Evolutionary conservation across 2,888 invertebrate species (phyloP), one percentile per base, ranked within the genome.

Genomic region (Noctua comes): DNA sequence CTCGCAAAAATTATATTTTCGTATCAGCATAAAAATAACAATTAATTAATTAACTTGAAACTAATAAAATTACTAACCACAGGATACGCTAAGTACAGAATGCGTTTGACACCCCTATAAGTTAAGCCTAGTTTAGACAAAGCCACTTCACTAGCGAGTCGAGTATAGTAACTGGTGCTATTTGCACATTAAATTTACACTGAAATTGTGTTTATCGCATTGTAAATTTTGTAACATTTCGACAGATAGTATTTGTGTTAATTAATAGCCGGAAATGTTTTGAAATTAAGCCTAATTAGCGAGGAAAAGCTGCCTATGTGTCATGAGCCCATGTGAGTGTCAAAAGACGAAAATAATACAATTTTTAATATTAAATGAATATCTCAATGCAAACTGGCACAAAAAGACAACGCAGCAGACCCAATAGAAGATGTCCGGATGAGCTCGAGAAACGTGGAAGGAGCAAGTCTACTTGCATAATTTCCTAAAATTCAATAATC

Each of bases 41-140:
- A 40, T 5, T 46, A 69, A 31, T 40, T 27, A 48, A 51, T 75
- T 21, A 43, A 10, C 31, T 40, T 16, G 6, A 24, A 40, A 57
- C 8, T 46, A 76, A 18, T 24, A 16, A 21, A 46, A 16, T 31
- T 51, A 54, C 24, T 4, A 40, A 18, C 40, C 13, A 77, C 21
- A 77, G 6, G 31, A 43, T 16, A 51, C 4, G 24, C 21, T 31
- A 2, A 74, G 40, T 31, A 62, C 27, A 48, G 11, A 82, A 51
- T 77, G 78, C n/a, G 13, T 69, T 54, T 78, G 85, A 76, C 81
- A 85, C 46, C 85, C 76, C 59, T 83, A 46, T 31, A 68, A 71
- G 11, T 80, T 54, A 72, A 68, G 71, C 81, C 27, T n/a, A 46
- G 46, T 80, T 27, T 68, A 74, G 51, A 65, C 64, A 36, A 65